Evolutionary conservation across 1,140 invertebrate species (phyloP), one percentile per base, ranked within the genome.

Genomic region (Phocides pigmalion): DNA sequence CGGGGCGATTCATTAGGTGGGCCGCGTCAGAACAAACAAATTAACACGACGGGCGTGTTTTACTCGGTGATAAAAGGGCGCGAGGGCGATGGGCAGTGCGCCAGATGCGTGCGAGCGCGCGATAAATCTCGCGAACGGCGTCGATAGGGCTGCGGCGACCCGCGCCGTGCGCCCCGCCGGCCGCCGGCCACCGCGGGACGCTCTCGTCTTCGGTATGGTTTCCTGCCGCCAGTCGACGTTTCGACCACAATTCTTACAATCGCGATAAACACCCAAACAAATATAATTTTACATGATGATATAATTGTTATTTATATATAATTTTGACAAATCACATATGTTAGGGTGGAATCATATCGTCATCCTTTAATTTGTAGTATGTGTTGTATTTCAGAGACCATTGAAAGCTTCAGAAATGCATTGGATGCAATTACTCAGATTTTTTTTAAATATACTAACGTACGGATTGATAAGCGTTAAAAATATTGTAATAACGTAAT

Each of bases 11-110:
- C 87, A 90, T 90, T 90, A 90, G 83, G 74, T 76, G 71, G 73
- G 71, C 73, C 84, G 86, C 84, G 82, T 88, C 76, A 88, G 81
- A 84, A 83, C 83, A 90, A 89, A 90, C 88, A 90, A 90, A 90
- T 90, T 90, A 89, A 89, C 84, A 75, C 78, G 73, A 76, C 81
- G 81, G 88, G 74, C 83, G 77, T 84, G 84, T 88, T 88, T 83
- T 83, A 85, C 76, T 70, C 76, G 79, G 81, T 79, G 87, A 89
- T 87, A 87, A 88, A 88, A 90, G 88, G 88, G 84, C 80, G 76
- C 76, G 73, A 84, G 81, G 79, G 79, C 81, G 69, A 73, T 71
- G 79, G 80, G 79, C 81, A 74, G 59, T 62, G 66, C 78, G 84
- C 84, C 84, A 86, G 81, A 76, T 87, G 82, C 81, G 84, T 89